Evolutionary conservation across 2,888 invertebrate species (phyloP).

Genomic region (Melitaea athalia): DNA sequence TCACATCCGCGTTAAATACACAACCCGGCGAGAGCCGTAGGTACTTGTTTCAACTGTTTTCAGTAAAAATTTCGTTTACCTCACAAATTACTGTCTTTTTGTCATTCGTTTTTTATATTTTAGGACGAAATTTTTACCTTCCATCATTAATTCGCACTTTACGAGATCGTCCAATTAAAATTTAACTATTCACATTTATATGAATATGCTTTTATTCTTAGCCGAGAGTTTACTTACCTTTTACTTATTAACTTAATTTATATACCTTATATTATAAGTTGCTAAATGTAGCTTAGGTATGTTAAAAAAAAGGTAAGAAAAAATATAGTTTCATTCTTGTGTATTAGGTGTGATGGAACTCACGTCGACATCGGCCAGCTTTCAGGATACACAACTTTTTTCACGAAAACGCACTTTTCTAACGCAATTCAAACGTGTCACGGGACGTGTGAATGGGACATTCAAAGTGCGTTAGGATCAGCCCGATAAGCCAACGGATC

Average conservation of each 20-base stretch:
- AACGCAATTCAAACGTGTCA: slow-evolving; percentile 5
- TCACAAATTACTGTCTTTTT: slow-evolving; percentile 77
- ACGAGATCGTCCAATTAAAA: slow-evolving; percentile 47
- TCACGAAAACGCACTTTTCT: slow-evolving; percentile 6
- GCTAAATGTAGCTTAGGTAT: too few species aligned
- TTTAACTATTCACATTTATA: slow-evolving; percentile 8
- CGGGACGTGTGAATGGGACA: slow-evolving; percentile 8
- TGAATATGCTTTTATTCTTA: slow-evolving; percentile 5
- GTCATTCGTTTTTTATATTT: slow-evolving; percentile 75
- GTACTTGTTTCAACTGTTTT: slow-evolving; percentile 71
- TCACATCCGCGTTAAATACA: slow-evolving; percentile 81
- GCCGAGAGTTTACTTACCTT: neutral
- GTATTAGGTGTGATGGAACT: neutral
- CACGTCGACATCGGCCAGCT: slow-evolving; percentile 5
- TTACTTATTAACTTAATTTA: too few species aligned
- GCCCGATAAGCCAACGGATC: neutral
- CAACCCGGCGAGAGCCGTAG: slow-evolving; percentile 69
- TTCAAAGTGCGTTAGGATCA: slow-evolving; percentile 12
- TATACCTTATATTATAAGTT: too few species aligned
- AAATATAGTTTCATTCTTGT: neutral
- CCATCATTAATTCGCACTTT: slow-evolving; percentile 65
- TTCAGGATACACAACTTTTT: slow-evolving; percentile 8
- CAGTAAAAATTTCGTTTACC: slow-evolving; percentile 78
- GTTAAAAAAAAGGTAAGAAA: neutral
- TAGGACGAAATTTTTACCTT: slow-evolving; percentile 64